phyloP scores from a whole-genome alignment of 2,797 vertebrate genomes.

The Gallirallus australis region DNA sequence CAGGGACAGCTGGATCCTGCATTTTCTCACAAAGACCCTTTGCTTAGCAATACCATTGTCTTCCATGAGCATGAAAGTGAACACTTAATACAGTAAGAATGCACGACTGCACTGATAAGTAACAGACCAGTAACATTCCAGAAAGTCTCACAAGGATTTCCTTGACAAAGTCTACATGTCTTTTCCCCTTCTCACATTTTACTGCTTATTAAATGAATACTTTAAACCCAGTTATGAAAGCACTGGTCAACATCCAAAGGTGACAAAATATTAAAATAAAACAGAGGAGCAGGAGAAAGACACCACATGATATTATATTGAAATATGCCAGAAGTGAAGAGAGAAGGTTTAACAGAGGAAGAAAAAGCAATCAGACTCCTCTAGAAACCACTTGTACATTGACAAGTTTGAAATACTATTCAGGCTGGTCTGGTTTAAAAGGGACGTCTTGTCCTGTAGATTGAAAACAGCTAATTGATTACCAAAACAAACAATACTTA shows the following conservation, averaged over 20 bases:
- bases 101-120: background rate
- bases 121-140: background rate
- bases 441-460: fast-evolving
- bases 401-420: background rate
- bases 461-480: background rate
- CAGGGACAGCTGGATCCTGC: too few species aligned
- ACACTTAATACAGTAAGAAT: background rate
- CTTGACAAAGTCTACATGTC: background rate
- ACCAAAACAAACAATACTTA: background rate
- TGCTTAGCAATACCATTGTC: too few species aligned
- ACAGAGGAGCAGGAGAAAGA: background rate
- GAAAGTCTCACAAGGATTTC: background rate
- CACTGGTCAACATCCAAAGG: background rate
- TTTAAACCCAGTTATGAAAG: background rate
- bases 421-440: background rate
- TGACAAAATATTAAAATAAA: background rate
- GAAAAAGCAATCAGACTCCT: background rate
- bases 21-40: too few species aligned
- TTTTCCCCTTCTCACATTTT: background rate
- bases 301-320: background rate
- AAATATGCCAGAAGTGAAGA: background rate
- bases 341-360: background rate
- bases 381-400: background rate
- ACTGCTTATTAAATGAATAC: background rate
- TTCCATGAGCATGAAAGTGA: background rate